These are phyloP conservation scores for Plecotus auritus DNA, from an alignment of 2,113 vertebrate species.

Conservation along the genomic window DNA sequence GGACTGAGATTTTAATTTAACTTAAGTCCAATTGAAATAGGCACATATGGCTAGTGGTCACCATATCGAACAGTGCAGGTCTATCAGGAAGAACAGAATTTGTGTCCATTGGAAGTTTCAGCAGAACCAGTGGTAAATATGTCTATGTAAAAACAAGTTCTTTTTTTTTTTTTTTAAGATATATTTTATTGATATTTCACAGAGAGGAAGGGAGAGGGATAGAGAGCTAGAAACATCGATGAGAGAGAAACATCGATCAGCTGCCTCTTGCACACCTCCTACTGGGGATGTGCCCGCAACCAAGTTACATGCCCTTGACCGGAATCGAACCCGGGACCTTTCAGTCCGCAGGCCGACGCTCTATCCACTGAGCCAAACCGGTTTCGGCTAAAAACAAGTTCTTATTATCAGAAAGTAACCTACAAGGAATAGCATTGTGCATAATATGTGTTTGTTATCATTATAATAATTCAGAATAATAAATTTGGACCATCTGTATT, in stretches of 20 bases:
- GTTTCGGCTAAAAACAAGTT: no score
- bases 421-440: not conserved
- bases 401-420: slow-evolving; percentile 7
- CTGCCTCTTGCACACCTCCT: no score
- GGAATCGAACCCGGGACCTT: no score
- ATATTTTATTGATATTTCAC: no score
- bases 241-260: no score
- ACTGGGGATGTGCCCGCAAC: no score
- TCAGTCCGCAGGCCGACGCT: no score
- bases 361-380: no score
- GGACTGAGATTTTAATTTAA: not conserved
- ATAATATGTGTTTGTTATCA: not conserved
- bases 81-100: not conserved
- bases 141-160: not conserved
- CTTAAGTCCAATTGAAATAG: not conserved
- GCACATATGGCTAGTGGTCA: not conserved
- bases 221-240: no score
- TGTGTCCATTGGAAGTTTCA: not conserved
- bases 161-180: no score
- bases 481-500: slow-evolving; percentile 27
- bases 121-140: not conserved
- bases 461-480: slow-evolving; percentile 51
- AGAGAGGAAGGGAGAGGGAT: no score
- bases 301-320: no score
- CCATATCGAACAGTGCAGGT: not conserved